phyloP scores from a whole-genome alignment of 2,888 invertebrate species.

The Branchellion lobata region DNA sequence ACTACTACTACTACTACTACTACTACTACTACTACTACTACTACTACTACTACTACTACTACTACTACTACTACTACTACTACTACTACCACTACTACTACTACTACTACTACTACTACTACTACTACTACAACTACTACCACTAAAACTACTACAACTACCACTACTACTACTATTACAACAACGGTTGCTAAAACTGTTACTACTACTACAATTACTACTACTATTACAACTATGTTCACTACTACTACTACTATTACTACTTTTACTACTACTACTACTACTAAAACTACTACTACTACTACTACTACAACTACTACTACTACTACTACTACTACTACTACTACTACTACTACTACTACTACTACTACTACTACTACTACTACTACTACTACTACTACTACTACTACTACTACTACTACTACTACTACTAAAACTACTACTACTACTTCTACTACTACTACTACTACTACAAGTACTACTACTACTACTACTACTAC shows the following conservation, averaged over 20 bases:
- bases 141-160: constrained; percentile 6
- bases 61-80: constrained; percentile 35
- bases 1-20: constrained; percentile 22
- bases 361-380: constrained; percentile 22
- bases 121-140: constrained; percentile 18
- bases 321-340: constrained; percentile 6
- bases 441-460: constrained; percentile 1
- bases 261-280: constrained; percentile 17
- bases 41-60: constrained; percentile 22
- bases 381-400: constrained; percentile 21
- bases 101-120: constrained; percentile 18
- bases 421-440: background rate
- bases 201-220: constrained; percentile 18
- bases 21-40: constrained; percentile 21
- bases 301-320: background rate
- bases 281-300: constrained; percentile 33
- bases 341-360: constrained; percentile 22
- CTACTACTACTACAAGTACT: constrained; percentile 18
- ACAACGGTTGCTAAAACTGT: background rate
- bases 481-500: constrained; percentile 22
- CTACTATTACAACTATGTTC: background rate
- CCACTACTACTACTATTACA: constrained; percentile 15
- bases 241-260: constrained; percentile 13
- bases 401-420: constrained; percentile 22
- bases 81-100: constrained; percentile 35